Evolutionary conservation across 53 echinoderm and acorn worm genomes (phyloP).

Genomic region (Patiria pectinifera): DNA sequence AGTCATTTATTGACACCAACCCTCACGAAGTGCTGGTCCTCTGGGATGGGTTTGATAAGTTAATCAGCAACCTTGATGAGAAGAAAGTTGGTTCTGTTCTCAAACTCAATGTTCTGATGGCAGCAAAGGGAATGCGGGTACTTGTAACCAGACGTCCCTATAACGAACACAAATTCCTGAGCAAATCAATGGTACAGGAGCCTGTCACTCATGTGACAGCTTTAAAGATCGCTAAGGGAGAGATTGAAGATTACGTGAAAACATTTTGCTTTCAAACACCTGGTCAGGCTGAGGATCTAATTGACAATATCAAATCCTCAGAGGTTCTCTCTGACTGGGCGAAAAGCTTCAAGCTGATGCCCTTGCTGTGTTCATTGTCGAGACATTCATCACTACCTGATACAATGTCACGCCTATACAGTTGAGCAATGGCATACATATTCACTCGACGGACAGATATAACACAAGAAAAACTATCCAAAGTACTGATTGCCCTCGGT

Average conservation of each 20-base stretch:
- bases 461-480: neutral
- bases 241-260: neutral
- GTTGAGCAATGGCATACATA: neutral
- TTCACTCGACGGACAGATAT: neutral
- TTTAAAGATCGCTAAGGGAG: neutral
- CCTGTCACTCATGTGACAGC: constrained; percentile 1
- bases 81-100: neutral
- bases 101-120: neutral
- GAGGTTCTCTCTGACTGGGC: neutral
- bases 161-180: neutral
- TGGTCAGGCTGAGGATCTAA: neutral
- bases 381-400: neutral
- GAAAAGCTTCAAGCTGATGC: neutral
- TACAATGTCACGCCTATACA: constrained; percentile 17
- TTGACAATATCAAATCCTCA: neutral
- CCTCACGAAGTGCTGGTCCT: neutral
- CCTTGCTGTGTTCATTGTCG: neutral
- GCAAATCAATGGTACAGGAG: neutral
- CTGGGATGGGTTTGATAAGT: neutral
- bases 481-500: constrained; percentile 18
- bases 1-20: constrained; percentile 6
- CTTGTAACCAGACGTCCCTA: constrained; percentile 38
- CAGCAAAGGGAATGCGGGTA: neutral
- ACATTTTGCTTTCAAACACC: neutral
- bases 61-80: neutral